Evolutionary conservation across 2,113 vertebrate genomes (phyloP).

Genomic region (Chunga burmeisteri): DNA sequence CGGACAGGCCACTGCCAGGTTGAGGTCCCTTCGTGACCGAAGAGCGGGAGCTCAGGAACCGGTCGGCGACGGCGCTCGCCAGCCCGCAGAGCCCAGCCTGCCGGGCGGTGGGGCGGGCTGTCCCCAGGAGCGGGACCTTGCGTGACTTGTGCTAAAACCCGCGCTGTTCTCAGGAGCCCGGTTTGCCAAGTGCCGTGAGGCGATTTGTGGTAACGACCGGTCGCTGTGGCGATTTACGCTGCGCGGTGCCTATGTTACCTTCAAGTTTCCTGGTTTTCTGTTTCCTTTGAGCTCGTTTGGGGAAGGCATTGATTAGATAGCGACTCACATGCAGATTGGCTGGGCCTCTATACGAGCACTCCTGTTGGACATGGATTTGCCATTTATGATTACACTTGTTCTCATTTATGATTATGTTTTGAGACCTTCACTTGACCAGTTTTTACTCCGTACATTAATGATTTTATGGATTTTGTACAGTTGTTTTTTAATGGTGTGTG

Average conservation of each 20-base stretch:
- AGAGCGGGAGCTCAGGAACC: background rate
- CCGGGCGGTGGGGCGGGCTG: background rate
- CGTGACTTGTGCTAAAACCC: background rate
- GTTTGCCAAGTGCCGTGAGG: background rate
- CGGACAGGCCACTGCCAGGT: rapidly evolving
- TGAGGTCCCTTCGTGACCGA: rapidly evolving
- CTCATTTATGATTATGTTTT: background rate
- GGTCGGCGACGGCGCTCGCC: rapidly evolving
- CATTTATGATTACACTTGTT: background rate
- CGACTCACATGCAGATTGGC: background rate
- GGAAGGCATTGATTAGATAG: background rate
- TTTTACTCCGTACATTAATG: background rate
- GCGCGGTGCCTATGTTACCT: background rate
- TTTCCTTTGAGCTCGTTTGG: background rate
- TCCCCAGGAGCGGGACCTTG: background rate
- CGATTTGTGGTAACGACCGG: rapidly evolving
- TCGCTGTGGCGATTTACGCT: background rate
- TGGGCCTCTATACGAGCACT: background rate
- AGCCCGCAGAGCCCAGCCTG: background rate
- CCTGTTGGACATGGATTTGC: background rate
- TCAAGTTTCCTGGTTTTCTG: background rate
- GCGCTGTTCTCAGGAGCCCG: background rate
- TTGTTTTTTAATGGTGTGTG: background rate
- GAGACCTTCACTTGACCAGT: background rate
- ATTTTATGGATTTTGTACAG: background rate